These are phyloP conservation scores for Drosophila mauritiana DNA, from an alignment of 1,140 invertebrate species.

Conservation along the genomic window DNA sequence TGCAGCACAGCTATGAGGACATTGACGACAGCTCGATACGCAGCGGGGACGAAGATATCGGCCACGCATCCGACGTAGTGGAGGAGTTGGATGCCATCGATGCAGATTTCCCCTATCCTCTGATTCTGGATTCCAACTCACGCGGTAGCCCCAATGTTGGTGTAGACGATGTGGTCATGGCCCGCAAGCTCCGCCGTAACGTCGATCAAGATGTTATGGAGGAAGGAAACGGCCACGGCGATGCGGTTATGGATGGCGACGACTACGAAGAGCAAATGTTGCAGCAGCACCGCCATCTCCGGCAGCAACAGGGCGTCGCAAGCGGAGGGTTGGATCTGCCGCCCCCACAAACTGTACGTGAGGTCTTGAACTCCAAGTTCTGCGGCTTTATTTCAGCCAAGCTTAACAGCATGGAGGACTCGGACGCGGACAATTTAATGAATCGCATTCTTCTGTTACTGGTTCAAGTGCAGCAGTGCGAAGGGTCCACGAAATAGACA, in stretches of 20 bases:
- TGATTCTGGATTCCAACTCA: slow-evolving; percentile 78
- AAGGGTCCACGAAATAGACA: slow-evolving; percentile 50
- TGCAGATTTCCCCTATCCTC: slow-evolving; percentile 80
- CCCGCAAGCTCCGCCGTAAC: slow-evolving; percentile 64
- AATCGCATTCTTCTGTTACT: slow-evolving; percentile 79
- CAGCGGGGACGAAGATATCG: slow-evolving; percentile 64
- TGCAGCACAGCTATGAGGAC: slow-evolving; percentile 68
- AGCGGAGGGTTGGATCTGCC: slow-evolving; percentile 61
- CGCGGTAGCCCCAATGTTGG: slow-evolving; percentile 49
- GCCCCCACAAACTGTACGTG: slow-evolving; percentile 77
- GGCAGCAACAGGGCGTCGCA: slow-evolving; percentile 68
- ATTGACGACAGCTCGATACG: slow-evolving; percentile 73
- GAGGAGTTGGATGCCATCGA: slow-evolving; percentile 82
- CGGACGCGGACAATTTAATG: slow-evolving; percentile 83
- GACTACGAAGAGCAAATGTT: slow-evolving; percentile 82
- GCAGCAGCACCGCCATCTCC: slow-evolving; percentile 79
- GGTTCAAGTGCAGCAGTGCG: slow-evolving; percentile 74
- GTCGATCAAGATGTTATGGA: slow-evolving; percentile 55
- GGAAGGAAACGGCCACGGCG: slow-evolving; percentile 32
- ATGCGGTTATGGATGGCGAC: slow-evolving; percentile 57
- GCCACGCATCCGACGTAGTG: slow-evolving; percentile 71
- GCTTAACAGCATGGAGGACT: slow-evolving; percentile 81
- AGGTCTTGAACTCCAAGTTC: slow-evolving; percentile 80
- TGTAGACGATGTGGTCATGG: slow-evolving; percentile 8
- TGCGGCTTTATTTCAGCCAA: slow-evolving; percentile 83